Base-by-base conservation (phyloP, 2,797 vertebrate species). In the Varecia variegata region DNA sequence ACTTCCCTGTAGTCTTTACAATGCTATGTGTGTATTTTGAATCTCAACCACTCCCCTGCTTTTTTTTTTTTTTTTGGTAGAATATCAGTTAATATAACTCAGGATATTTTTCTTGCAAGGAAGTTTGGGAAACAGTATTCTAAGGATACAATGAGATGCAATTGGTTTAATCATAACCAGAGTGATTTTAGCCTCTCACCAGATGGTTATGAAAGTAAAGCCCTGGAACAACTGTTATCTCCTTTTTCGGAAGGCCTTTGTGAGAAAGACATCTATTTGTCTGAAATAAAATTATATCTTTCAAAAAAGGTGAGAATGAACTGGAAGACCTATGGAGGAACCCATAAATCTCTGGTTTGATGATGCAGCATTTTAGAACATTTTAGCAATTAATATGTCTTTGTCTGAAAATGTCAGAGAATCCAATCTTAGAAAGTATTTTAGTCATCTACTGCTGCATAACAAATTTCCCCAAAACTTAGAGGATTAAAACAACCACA, bases 201-300 rank as follows among this genome's bases (percentile, higher is more conserved):
- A 95, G 96, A 89, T 91, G 95, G 74, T 27, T 88, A 25, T 95
- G 56, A 96, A 94, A 93, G 77, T 90, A 70, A 96, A 92, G 65
- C 68, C 62, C 47, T 43, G 23, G 38, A 94, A 85, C 82, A 94
- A 89, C 65, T 91, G 89, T 85, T 67, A 80, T 2, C 89, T 89
- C 80, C 60, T 82, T 88, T 88, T 95, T 54, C 52, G 60, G 82
- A 91, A 96, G 62, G 35, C 56, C 50, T 82, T 82, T 47, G 50
- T 80, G 56, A 96, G 79, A 96, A 90, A 89, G 74, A 43, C 14
- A 70, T 74, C 40, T 76, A 35, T 95, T 96, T 95, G 86, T 93
- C 74, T 96, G 38, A 89, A 35, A 83, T 17, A 65, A 60, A 25
- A 76, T 96, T 88, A 23, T 70, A n/a, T 76, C 74, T 76, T 86